Conservation (phyloP, 2,888 invertebrate genomes). For the Therioaphis trifolii region DNA sequence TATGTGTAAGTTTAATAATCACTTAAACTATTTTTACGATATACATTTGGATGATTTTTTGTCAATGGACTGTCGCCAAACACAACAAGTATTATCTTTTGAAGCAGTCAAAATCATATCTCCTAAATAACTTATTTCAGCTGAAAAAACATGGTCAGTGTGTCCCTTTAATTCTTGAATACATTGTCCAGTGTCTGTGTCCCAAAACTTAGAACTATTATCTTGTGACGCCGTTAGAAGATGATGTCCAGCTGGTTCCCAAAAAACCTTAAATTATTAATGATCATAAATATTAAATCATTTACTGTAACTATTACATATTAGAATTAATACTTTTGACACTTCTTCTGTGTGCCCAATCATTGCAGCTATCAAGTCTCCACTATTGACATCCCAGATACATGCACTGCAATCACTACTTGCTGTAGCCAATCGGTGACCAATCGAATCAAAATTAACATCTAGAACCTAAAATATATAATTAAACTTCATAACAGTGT, state of each 20-base stretch:
- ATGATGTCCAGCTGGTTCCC: constrained; percentile 81
- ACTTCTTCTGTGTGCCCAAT: constrained; percentile 78
- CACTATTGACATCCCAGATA: constrained; percentile 76
- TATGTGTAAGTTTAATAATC: too few species aligned
- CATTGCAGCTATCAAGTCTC: constrained; percentile 74
- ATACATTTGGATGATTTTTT: not conserved
- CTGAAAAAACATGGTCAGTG: constrained; percentile 84
- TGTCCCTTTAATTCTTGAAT: constrained; percentile 77
- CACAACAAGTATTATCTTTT: constrained; percentile 83
- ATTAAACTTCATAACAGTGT: too few species aligned
- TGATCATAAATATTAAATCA: not conserved
- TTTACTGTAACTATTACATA: not conserved
- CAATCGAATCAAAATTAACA: constrained; percentile 80
- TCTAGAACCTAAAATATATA: constrained; percentile 75
- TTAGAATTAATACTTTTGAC: constrained; percentile 71
- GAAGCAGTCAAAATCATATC: constrained; percentile 84
- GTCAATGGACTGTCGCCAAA: constrained; percentile 76
- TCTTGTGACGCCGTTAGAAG: constrained; percentile 83
- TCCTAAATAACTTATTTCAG: constrained; percentile 82
- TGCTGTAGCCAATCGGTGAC: constrained; percentile 78
- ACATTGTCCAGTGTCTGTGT: constrained; percentile 73
- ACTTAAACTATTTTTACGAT: too few species aligned
- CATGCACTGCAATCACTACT: constrained; percentile 82
- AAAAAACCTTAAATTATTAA: constrained; percentile 74
- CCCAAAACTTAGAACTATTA: constrained; percentile 81